Conservation (phyloP, 2,797 vertebrate species). For the Anguilla anguilla region DNA sequence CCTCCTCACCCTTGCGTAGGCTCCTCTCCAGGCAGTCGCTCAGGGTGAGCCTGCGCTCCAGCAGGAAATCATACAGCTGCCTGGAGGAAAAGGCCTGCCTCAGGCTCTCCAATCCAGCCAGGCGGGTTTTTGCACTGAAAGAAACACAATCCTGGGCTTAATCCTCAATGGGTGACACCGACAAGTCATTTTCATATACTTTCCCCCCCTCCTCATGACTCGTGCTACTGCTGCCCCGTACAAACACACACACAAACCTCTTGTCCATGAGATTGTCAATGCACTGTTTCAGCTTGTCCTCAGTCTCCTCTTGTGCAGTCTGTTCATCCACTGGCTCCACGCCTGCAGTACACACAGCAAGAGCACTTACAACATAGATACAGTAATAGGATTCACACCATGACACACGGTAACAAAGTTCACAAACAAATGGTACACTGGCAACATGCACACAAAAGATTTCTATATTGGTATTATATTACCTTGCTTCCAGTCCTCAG, state of each 20-base stretch:
- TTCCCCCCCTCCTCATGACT: background rate
- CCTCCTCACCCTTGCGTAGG: conserved; percentile 72
- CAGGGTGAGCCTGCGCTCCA: conserved; percentile 83
- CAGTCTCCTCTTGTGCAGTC: conserved; percentile 84
- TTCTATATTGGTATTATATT: background rate
- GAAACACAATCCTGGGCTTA: background rate
- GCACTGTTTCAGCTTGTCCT: conserved; percentile 90
- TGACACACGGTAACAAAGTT: conserved; percentile 6
- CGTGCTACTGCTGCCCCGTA: background rate
- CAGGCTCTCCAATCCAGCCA: conserved; percentile 82
- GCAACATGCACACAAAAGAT: background rate
- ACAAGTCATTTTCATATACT: background rate
- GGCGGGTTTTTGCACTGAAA: conserved; percentile 75
- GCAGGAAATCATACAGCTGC: conserved; percentile 81
- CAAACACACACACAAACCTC: conserved; percentile 67
- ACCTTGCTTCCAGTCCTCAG: no score
- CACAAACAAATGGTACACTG: background rate
- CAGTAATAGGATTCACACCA: conserved; percentile 5
- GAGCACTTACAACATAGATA: background rate
- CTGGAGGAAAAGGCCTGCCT: conserved; percentile 81
- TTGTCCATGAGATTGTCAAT: conserved; percentile 90
- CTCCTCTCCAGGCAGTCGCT: conserved; percentile 87
- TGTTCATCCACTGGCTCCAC: conserved; percentile 80
- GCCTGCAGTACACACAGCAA: conserved; percentile 60
- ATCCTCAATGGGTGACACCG: background rate